phyloP scores from a whole-genome alignment of 2,888 invertebrate genomes.

The Drosophila aldrichi region DNA sequence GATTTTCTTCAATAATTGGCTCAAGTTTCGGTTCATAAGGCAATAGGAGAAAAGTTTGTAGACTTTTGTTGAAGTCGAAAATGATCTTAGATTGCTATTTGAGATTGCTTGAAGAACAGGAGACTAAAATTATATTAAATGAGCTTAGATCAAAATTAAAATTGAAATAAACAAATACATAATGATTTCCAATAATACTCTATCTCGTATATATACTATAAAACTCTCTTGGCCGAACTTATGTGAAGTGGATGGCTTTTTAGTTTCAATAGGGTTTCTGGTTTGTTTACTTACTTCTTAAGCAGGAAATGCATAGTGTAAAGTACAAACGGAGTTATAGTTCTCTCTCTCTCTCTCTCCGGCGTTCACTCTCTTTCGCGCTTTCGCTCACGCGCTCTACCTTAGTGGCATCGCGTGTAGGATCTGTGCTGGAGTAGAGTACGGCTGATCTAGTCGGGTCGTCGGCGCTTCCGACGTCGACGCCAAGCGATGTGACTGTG shows the following conservation, averaged over 20 bases:
- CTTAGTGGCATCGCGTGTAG: background rate
- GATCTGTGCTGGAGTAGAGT: background rate
- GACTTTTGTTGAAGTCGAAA: no score
- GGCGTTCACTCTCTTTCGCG: background rate
- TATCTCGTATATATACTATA: no score
- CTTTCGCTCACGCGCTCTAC: background rate
- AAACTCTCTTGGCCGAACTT: background rate
- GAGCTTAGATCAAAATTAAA: no score
- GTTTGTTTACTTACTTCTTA: constrained; percentile 49
- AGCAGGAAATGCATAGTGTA: constrained; percentile 35
- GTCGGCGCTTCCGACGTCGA: constrained; percentile 65
- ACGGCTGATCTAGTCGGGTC: constrained; percentile 41
- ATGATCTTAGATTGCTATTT: no score
- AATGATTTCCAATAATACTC: no score
- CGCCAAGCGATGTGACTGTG: constrained; percentile 62
- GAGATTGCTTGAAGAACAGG: no score
- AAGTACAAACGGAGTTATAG: constrained; percentile 35
- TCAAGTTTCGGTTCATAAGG: no score
- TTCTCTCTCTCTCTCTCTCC: background rate
- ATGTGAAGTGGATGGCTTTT: background rate
- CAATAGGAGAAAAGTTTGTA: no score
- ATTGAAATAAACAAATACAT: no score
- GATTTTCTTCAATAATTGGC: no score
- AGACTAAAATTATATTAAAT: no score
- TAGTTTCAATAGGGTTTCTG: background rate